Percentiles rank a stretch among this genome's conserved stretches.
These are phyloP conservation scores for Bedellia somnulentella DNA, from an alignment of 2,888 invertebrate genomes.

Conservation along the genomic window DNA sequence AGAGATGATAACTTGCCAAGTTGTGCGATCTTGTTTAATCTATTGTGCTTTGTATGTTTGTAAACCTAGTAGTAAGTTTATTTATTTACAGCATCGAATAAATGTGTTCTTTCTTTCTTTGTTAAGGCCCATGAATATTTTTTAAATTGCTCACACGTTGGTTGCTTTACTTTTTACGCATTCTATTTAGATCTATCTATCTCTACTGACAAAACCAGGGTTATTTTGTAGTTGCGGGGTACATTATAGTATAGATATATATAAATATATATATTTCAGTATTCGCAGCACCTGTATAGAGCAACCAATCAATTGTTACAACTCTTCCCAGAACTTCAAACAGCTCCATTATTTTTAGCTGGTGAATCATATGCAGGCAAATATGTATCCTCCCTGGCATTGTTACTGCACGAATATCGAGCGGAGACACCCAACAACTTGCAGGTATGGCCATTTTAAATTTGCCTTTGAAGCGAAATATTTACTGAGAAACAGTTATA, in stretches of 20 bases:
- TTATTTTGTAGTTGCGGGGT: too few species aligned
- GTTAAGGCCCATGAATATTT: too few species aligned
- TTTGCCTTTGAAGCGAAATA: too few species aligned
- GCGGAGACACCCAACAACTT: slow-evolving; percentile 15
- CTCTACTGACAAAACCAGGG: neutral
- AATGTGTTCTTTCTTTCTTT: too few species aligned
- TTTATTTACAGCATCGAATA: too few species aligned
- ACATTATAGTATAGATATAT: neutral
- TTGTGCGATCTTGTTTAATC: too few species aligned
- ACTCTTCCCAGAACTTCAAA: slow-evolving; percentile 38
- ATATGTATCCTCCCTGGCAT: slow-evolving; percentile 34
- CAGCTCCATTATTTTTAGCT: slow-evolving; percentile 48
- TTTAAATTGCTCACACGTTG: neutral
- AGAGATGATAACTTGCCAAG: too few species aligned
- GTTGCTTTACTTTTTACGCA: neutral
- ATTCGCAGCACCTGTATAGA: slow-evolving; percentile 49
- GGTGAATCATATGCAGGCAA: slow-evolving; percentile 55
- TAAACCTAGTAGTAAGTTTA: neutral
- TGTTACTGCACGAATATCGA: slow-evolving; percentile 26
- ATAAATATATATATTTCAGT: slow-evolving; percentile 12
- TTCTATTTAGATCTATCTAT: neutral
- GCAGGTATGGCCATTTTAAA: slow-evolving; percentile 17
- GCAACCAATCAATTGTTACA: slow-evolving; percentile 34
- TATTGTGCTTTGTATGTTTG: too few species aligned
- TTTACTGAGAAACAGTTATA: too few species aligned